Evolutionary conservation across 2,113 vertebrate genomes (phyloP).

Genomic region (Scalopus aquaticus): DNA sequence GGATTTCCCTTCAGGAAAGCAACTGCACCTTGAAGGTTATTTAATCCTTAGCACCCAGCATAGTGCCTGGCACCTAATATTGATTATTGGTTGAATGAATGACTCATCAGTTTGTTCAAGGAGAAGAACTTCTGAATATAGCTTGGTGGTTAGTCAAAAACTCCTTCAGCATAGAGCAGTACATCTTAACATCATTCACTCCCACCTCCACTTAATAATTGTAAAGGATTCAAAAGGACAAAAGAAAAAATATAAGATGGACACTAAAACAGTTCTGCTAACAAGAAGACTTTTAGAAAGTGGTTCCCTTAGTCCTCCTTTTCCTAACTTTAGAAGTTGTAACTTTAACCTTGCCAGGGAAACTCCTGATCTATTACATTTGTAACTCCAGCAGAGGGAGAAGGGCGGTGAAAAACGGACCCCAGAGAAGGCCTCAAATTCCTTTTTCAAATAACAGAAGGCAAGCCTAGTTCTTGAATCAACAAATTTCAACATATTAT

Average conservation of each 20-base stretch:
- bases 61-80: not conserved
- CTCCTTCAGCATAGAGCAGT: not conserved
- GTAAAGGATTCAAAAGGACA: conserved; percentile 19
- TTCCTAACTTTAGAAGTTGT: conserved; percentile 35
- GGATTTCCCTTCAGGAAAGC: not conserved
- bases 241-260: conserved; percentile 48
- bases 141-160: not conserved
- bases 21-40: not conserved
- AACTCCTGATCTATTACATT: not conserved
- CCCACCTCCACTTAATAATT: not conserved
- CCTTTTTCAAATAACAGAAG: conserved; percentile 23
- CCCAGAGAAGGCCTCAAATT: conserved; percentile 7
- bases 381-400: conserved; percentile 1
- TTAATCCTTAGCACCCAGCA: not conserved
- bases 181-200: not conserved
- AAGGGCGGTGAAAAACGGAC: not conserved
- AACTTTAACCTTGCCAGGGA: not conserved
- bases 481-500: not conserved
- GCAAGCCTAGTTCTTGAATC: not conserved
- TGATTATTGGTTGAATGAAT: conserved; percentile 7
- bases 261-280: not conserved
- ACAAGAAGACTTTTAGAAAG: not conserved
- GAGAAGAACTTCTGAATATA: not conserved
- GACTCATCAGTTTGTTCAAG: conserved; percentile 20
- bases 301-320: not conserved